phyloP scores from a whole-genome alignment of 2,797 vertebrate genomes.

The Stomatorhinus walkeri region DNA sequence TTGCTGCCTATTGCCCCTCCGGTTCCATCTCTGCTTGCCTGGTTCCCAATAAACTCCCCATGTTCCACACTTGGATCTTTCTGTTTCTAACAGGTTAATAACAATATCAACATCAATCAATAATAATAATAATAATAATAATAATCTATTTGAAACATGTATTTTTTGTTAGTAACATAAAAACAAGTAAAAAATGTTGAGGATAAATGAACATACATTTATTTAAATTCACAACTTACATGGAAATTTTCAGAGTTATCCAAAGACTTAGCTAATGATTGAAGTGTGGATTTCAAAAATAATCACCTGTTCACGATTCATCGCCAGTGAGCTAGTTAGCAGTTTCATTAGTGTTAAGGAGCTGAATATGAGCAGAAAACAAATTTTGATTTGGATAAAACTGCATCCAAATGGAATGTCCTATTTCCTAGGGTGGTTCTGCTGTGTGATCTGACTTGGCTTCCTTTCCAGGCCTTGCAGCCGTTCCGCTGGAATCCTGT shows the following conservation, averaged over 20 bases:
- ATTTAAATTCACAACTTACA: background rate
- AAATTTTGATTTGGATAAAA: background rate
- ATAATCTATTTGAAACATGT: background rate
- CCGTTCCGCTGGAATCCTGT: background rate
- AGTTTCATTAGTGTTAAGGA: background rate
- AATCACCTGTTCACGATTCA: background rate
- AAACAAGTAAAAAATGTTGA: background rate
- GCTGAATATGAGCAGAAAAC: background rate
- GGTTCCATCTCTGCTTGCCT: background rate
- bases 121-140: background rate
- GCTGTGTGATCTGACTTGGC: background rate
- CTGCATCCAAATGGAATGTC: background rate
- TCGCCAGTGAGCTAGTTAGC: background rate
- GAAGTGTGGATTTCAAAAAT: background rate
- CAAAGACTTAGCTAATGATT: background rate
- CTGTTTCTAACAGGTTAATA: background rate
- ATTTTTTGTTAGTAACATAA: background rate
- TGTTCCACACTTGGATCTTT: background rate
- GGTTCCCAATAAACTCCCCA: background rate
- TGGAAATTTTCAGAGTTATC: background rate
- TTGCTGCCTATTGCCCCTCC: background rate
- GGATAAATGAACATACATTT: background rate
- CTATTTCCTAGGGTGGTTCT: background rate
- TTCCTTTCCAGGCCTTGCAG: background rate
- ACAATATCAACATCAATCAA: background rate